Evolutionary conservation across 2,888 invertebrate species (phyloP).

Genomic region (Galerucella nymphaeae): DNA sequence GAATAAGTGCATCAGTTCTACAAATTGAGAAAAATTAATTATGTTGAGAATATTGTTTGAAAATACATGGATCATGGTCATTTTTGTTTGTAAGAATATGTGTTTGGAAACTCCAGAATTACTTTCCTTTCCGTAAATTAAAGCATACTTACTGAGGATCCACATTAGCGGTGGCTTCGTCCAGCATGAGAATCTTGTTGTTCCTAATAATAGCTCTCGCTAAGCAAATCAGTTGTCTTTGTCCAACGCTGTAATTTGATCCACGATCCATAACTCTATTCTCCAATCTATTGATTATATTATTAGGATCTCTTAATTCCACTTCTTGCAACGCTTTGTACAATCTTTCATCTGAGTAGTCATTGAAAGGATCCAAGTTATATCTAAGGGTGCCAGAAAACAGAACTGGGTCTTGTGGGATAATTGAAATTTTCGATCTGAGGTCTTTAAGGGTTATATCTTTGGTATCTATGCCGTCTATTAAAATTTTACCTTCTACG

Average conservation of each 20-base stretch:
- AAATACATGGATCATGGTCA: no score
- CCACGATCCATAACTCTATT: constrained; percentile 81
- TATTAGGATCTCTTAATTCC: constrained; percentile 76
- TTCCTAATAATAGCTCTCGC: constrained; percentile 88
- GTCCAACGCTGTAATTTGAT: constrained; percentile 88
- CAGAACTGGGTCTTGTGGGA: constrained; percentile 68
- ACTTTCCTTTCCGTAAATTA: no score
- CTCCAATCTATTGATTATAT: constrained; percentile 72
- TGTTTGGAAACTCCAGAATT: no score
- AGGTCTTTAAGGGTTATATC: constrained; percentile 69
- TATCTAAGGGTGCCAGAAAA: constrained; percentile 76
- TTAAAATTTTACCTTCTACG: constrained; percentile 75
- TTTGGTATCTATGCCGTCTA: constrained; percentile 76
- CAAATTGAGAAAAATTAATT: not conserved
- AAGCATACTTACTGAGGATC: constrained; percentile 81
- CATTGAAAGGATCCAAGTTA: constrained; percentile 81
- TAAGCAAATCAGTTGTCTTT: constrained; percentile 88
- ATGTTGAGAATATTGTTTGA: no score
- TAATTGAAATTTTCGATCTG: constrained; percentile 69
- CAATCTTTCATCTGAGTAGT: constrained; percentile 74
- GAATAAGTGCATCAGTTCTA: constrained; percentile 83
- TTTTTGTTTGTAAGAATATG: no score
- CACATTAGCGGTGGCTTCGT: constrained; percentile 94
- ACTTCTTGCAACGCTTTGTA: constrained; percentile 82
- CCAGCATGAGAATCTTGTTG: constrained; percentile 86